These are phyloP conservation scores for Paramormyrops kingsleyae DNA, from an alignment of 2,113 vertebrate genomes.

Conservation along the genomic window DNA sequence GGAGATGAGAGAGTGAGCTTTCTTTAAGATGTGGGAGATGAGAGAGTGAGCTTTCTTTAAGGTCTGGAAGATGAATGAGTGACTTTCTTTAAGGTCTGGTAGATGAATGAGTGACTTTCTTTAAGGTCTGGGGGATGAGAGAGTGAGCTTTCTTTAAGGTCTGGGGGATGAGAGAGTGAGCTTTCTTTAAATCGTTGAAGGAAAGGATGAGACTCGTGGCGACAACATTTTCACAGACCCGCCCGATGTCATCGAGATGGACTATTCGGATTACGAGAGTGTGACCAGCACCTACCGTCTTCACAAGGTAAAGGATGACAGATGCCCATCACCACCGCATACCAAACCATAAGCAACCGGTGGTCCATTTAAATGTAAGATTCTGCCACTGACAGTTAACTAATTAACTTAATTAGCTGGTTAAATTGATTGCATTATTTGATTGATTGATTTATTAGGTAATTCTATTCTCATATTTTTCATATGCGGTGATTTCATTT, in stretches of 20 bases:
- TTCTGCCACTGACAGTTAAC: not conserved
- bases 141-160: not conserved
- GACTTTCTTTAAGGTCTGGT: no score
- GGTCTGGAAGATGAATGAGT: not conserved
- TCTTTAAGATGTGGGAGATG: not conserved
- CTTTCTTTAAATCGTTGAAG: not conserved
- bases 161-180: not conserved
- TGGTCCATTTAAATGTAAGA: not conserved
- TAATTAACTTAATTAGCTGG: not conserved
- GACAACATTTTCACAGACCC: not conserved
- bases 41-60: no score
- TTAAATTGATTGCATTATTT: not conserved
- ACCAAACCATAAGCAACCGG: not conserved
- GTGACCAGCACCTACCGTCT: not conserved
- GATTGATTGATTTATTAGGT: not conserved
- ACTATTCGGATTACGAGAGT: not conserved
- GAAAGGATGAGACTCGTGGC: not conserved
- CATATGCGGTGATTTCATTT: not conserved
- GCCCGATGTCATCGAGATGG: not conserved
- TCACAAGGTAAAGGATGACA: not conserved
- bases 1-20: no score
- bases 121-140: no score
- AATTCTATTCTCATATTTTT: not conserved
- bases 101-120: no score
- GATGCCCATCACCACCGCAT: not conserved